Base-by-base conservation (phyloP, 2,888 invertebrate genomes). In the Lysandra coridon region DNA sequence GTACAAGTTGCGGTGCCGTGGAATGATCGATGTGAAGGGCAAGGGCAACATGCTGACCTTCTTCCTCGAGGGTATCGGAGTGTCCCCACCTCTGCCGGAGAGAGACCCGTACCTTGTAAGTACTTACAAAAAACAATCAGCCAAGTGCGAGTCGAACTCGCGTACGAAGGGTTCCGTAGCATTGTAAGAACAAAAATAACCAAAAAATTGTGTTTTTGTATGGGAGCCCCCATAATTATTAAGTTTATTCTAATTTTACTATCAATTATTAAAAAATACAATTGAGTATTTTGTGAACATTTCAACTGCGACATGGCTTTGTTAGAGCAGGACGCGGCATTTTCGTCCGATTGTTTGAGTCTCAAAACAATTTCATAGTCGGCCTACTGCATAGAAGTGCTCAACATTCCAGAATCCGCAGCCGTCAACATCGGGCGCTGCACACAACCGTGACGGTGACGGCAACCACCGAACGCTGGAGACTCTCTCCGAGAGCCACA, bases 21-120 rank as follows among this genome's bases (percentile, higher is more conserved):
- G 99, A 30, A 96, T 96, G 81, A 97, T 99, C 79, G 97, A 97
- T 86, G 98, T 99, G 17, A 99, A 99, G 91, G 99, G 99, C 80
- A 99, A 99, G 90, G 99, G 98, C 33, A 97, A 98, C 83, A 99
- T 99, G 98, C 96, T 98, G 82, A 99, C 98, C 0, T 98, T 97
- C 92, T 98, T 98, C 89, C 94, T 98, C 78, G 95, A 96, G 12
- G 96, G 95, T 4, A 79, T 90, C 14, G 92, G 92, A 1, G 88
- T 88, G 53, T 85, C 86, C 5, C 79, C 82, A 5, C 80, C 83
- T 2, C 84, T 85, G 0, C 85, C 81, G 2, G 75, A 83, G 1
- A 81, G 79, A 1, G 91, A 92, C 53, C 85, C 89, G n/a, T 93
- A 92, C 83, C 82, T 81, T 1, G 93, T 92, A 81, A 89, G 90